A percentile compares a stretch with the other conserved stretches of the same genome.
Evolutionary conservation across 2,888 invertebrate genomes (phyloP).

Genomic region (Protodeltote pygarga): DNA sequence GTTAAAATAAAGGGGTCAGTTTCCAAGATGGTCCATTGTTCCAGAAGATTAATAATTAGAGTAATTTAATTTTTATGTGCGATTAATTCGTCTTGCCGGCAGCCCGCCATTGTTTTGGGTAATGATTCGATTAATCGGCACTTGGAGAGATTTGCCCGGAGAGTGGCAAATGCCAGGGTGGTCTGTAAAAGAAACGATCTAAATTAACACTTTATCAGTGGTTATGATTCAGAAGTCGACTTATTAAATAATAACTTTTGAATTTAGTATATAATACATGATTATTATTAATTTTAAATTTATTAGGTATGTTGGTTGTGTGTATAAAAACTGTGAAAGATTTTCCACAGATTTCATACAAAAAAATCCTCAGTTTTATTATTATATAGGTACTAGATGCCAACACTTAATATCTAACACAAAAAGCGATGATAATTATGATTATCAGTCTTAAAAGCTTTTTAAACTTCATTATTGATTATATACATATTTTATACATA

Average conservation of each 20-base stretch:
- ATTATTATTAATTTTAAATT: too few species aligned
- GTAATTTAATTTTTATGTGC: slow-evolving; percentile 46
- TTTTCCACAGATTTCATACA: too few species aligned
- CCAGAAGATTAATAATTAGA: slow-evolving; percentile 38
- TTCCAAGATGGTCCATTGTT: slow-evolving; percentile 29
- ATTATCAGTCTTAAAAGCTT: too few species aligned
- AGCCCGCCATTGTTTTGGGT: slow-evolving; percentile 43
- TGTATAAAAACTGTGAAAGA: too few species aligned
- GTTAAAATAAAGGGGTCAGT: slow-evolving; percentile 3
- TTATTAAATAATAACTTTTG: neutral
- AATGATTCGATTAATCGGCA: slow-evolving; percentile 56
- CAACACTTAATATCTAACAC: too few species aligned
- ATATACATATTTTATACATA: too few species aligned
- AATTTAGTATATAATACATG: too few species aligned
- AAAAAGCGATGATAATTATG: too few species aligned
- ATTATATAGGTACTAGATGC: too few species aligned
- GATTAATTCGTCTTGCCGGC: slow-evolving; percentile 36
- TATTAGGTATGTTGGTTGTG: too few species aligned
- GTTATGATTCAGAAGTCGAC: slow-evolving; percentile 5
- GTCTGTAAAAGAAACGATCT: slow-evolving; percentile 18
- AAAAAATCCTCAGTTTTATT: too few species aligned
- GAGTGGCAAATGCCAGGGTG: slow-evolving; percentile 24
- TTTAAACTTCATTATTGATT: too few species aligned
- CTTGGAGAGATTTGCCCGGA: slow-evolving; percentile 48
- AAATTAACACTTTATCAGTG: slow-evolving; percentile 41